These are phyloP conservation scores for Anoura caudifer DNA, from an alignment of 2,113 vertebrate species.

Conservation along the genomic window DNA sequence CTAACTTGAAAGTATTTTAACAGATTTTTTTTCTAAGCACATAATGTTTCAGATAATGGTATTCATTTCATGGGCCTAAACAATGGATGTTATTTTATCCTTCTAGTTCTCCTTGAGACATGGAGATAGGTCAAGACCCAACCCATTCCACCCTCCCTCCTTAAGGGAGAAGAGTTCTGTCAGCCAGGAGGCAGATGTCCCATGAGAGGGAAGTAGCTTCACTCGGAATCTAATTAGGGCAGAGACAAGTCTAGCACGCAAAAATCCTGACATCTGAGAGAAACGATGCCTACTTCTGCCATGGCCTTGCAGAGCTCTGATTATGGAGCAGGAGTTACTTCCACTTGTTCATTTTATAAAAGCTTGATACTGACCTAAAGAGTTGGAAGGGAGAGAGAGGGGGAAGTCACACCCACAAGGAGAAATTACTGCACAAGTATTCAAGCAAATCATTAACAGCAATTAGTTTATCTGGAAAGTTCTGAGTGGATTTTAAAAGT, in stretches of 20 bases:
- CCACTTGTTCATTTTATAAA: background rate
- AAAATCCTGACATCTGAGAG: slow-evolving; percentile 29
- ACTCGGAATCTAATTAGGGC: slow-evolving; percentile 44
- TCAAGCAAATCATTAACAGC: slow-evolving; percentile 28
- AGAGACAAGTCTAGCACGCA: background rate
- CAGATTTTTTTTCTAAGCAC: slow-evolving; percentile 4
- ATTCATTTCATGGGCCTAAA: background rate
- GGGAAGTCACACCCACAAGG: slow-evolving; percentile 13
- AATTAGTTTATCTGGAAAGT: background rate
- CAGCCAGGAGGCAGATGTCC: background rate
- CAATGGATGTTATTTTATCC: background rate
- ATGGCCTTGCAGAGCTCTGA: slow-evolving; percentile 21
- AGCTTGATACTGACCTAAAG: background rate
- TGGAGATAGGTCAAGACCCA: background rate
- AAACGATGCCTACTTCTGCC: background rate
- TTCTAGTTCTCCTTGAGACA: background rate
- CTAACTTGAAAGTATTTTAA: background rate
- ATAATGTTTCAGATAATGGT: background rate
- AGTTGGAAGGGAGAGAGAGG: background rate
- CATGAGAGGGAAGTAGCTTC: background rate
- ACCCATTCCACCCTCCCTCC: background rate
- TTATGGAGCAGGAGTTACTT: background rate
- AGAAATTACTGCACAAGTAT: background rate
- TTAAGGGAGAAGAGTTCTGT: background rate
- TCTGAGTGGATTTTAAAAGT: background rate